Conservation (phyloP, 1,140 invertebrate genomes). For the Zaprionus kolodkinae region DNA sequence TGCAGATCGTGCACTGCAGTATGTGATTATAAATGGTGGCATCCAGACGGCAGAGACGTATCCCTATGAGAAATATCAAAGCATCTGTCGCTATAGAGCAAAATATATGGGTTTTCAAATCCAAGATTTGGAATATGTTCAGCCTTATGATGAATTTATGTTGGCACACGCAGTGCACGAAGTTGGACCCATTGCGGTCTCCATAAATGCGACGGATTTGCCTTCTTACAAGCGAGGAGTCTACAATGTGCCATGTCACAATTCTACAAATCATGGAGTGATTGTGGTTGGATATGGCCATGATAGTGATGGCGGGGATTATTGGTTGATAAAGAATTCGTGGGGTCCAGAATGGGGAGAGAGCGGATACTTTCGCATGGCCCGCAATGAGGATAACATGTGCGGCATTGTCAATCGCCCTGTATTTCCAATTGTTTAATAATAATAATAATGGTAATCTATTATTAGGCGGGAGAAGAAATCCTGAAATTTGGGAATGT, state of each 20-base stretch:
- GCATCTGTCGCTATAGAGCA: conserved; percentile 36
- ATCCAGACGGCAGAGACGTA: conserved; percentile 91
- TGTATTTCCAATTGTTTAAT: conserved; percentile 14
- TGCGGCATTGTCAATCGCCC: conserved; percentile 84
- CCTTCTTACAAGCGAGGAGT: conserved; percentile 89
- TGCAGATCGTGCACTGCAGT: conserved; percentile 89
- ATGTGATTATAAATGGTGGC: conserved; percentile 89
- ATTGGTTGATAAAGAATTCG: conserved; percentile 89
- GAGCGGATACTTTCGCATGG: conserved; percentile 87
- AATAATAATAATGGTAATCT: too few relatives aligned
- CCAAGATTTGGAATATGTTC: conserved; percentile 85
- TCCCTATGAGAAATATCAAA: conserved; percentile 88
- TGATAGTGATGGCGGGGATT: conserved; percentile 85
- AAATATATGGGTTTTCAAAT: neutral
- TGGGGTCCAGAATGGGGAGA: conserved; percentile 86
- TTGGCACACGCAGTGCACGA: conserved; percentile 89
- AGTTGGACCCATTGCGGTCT: conserved; percentile 89
- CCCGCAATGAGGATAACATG: conserved; percentile 86
- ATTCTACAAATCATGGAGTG: conserved; percentile 85
- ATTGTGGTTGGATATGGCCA: conserved; percentile 91
- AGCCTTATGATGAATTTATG: conserved; percentile 87
- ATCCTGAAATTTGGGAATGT: too few relatives aligned
- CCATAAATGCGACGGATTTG: conserved; percentile 90
- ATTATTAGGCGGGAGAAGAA: too few relatives aligned
- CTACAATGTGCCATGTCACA: conserved; percentile 84